Evolutionary conservation across 2,797 vertebrate genomes (phyloP), one percentile per base, ranked within the genome.

Genomic region (Aulostomus chinensis): DNA sequence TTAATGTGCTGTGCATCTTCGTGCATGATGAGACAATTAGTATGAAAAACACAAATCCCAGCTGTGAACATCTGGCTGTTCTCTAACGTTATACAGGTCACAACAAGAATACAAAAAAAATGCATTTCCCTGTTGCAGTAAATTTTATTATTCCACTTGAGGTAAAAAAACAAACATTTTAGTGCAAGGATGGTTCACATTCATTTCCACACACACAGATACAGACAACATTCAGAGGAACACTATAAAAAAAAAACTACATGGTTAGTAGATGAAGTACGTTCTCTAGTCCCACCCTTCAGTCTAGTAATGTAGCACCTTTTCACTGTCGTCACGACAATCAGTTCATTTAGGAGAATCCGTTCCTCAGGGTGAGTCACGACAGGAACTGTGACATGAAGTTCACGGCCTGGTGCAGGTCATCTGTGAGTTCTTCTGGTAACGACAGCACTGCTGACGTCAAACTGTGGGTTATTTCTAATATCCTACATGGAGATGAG

Each of bases 401-500:
- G 37, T 74, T 75, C 60, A 91, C 58, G 5, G 90, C 88, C 62
- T 86, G 86, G 59, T 83, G 84, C 14, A 94, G 63, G 42, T 91
- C 91, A 8, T 90, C 87, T 0, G 68, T 92, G 59, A 94, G 81
- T 49, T 93, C 91, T 33, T 93, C 89, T 0, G 90, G 88, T 11
- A 93, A 76, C 0, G 83, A 81, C 51, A 88, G 46, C 50, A 93
- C 90, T 40, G 52, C 54, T 2, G 88, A 86, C 1, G 81, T 89
- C 29, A 94, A 48, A 31, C 66, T 84, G 6, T 83, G 86, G 50
- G 90, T 94, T 58, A 92, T 53, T 35, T 88, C 72, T 39, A 93
- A 72, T 54, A 93, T 80, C 92, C 92, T 94, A 7, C 16, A 9
- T 5, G n/a, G 26, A 72, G 32, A 59, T 35, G 1, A 72, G 7